Conservation (phyloP, 2,888 invertebrate species). For the Xiphydria camelus region DNA sequence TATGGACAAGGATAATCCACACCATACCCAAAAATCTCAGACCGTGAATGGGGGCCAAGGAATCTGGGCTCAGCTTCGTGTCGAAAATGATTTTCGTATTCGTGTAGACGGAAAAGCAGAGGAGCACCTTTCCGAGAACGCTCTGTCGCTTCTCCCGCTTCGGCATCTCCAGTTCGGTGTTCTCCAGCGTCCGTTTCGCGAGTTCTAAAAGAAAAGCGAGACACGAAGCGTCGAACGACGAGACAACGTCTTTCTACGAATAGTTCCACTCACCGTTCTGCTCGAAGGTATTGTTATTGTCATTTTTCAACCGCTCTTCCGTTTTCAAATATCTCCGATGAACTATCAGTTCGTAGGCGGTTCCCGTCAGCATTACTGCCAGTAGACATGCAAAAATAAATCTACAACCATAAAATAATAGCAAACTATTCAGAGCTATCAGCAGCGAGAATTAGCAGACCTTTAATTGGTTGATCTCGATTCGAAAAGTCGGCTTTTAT, state of each 20-base stretch:
- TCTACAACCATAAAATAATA: conserved; percentile 28
- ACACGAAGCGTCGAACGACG: background rate
- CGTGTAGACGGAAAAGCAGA: conserved; percentile 60
- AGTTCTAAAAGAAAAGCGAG: conserved; percentile 6
- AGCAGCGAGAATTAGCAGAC: no score
- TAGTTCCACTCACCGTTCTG: no score
- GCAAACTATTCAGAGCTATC: no score
- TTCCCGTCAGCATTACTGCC: conserved; percentile 45
- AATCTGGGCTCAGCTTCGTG: conserved; percentile 45
- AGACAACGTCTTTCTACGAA: no score
- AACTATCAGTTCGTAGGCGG: conserved; percentile 47
- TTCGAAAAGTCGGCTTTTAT: background rate
- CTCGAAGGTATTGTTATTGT: conserved; percentile 28
- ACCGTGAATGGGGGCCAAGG: conserved; percentile 59
- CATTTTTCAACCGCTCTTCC: conserved; percentile 9
- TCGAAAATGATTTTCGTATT: conserved; percentile 58
- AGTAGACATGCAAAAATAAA: conserved; percentile 31
- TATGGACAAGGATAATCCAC: conserved; percentile 64
- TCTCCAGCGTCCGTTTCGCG: conserved; percentile 20
- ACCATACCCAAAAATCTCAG: conserved; percentile 62
- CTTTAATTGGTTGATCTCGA: no score
- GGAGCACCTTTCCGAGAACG: conserved; percentile 39
- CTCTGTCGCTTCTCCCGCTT: conserved; percentile 24
- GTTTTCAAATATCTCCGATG: conserved; percentile 31
- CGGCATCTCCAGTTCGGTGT: conserved; percentile 28